phyloP scores from a whole-genome alignment of 2,888 invertebrate species.

The Seira ritae region DNA sequence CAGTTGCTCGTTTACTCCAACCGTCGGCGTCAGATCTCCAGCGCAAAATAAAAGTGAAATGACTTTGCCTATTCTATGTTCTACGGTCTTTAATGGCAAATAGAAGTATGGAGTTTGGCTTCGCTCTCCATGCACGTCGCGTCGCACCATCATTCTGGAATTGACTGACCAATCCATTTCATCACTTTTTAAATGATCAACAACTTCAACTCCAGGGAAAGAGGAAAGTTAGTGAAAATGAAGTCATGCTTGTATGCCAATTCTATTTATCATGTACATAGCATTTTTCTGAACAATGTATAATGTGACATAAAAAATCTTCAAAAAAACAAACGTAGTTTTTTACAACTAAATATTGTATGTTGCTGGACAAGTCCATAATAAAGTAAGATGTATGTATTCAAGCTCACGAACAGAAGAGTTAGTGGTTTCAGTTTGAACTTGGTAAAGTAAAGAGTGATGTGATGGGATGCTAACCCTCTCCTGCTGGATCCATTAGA shows the following conservation, averaged over 20 bases:
- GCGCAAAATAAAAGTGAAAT: neutral
- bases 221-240: conserved; percentile 3
- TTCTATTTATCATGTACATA: neutral
- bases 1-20: too few relatives aligned
- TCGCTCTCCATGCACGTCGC: neutral
- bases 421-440: too few relatives aligned
- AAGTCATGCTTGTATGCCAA: too few relatives aligned
- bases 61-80: neutral
- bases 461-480: too few relatives aligned
- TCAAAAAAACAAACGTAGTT: too few relatives aligned
- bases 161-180: conserved; percentile 4
- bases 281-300: neutral
- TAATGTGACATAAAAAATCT: too few relatives aligned
- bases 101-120: neutral
- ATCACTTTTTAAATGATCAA: conserved; percentile 9
- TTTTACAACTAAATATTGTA: too few relatives aligned
- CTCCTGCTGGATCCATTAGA: too few relatives aligned
- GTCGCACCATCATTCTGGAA: neutral
- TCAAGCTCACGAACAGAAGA: too few relatives aligned
- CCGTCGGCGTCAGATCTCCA: neutral
- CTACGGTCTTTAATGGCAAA: neutral
- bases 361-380: too few relatives aligned
- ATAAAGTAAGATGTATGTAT: too few relatives aligned
- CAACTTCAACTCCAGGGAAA: neutral
- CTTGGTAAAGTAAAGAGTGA: too few relatives aligned